Evolutionary conservation across 2,113 vertebrate species (phyloP), one percentile per base, ranked within the genome.

Genomic region (Calypte anna): DNA sequence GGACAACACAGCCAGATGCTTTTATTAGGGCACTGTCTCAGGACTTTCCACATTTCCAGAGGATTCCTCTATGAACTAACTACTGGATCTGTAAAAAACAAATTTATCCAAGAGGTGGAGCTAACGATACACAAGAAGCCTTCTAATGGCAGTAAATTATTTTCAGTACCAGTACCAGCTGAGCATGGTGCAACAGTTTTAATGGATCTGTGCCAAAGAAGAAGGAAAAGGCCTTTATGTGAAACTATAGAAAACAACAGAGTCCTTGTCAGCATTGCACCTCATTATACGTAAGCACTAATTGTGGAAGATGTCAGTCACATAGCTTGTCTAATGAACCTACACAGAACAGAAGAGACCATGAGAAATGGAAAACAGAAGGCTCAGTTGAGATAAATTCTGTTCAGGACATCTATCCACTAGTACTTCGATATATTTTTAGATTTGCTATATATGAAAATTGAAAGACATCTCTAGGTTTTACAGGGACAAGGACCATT

Each of bases 191-290:
- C 76, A 94, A 72, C 0, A 0, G 44, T 64, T 88, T 78, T 36
- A 78, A 90, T 36, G 55, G 67, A 55, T 10, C 1, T 0, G n/a
- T 81, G 85, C 82, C 79, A 40, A 69, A 57, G 31, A 70, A 91
- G 70, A 21, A 79, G 75, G 88, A 83, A 86, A 91, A 90, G 53
- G 54, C 53, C 13, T 64, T 74, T 74, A 62, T 91, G 80, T 55
- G 68, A 90, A 95, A 61, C 72, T 91, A 90, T 58, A 94, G 80
- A 69, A 90, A 83, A 94, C 93, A 95, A 95, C 30, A 72, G 75
- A 93, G 63, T 75, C 88, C 72, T 94, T 93, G 93, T 93, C 88
- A 94, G 73, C 64, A 25, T 28, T 75, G 64, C 73, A 88, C 84
- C 91, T 86, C 91, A 91, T 95, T 80, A 90, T 46, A 88, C 0